Evolutionary conservation across 2,113 vertebrate species (phyloP).

Genomic region (Scolopax mira): DNA sequence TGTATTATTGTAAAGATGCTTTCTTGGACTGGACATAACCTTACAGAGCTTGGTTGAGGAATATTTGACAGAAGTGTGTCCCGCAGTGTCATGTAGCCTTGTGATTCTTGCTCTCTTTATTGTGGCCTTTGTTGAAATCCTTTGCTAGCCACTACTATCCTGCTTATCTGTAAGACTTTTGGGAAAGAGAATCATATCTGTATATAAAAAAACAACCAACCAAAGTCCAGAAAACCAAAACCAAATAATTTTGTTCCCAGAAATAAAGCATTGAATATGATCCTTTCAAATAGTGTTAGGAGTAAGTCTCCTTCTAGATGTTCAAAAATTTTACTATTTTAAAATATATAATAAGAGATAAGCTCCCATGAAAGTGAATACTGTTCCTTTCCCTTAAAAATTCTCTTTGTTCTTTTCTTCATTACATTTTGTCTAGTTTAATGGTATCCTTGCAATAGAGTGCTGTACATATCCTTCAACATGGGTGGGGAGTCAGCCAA

Average conservation of each 20-base stretch:
- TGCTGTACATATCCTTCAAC: neutral
- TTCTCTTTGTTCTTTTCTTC: neutral
- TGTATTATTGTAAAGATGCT: neutral
- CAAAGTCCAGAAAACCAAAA: neutral
- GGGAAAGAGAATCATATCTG: neutral
- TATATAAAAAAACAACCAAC: neutral
- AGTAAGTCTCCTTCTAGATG: neutral
- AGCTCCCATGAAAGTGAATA: neutral
- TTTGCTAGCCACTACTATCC: neutral
- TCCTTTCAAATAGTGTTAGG: neutral
- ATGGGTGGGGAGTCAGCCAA: conserved; percentile 41
- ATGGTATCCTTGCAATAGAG: neutral
- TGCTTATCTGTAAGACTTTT: neutral
- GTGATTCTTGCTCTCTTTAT: neutral
- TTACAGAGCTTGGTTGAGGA: neutral
- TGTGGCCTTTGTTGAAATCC: neutral
- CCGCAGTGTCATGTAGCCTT: neutral
- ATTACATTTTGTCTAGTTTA: neutral
- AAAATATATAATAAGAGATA: neutral
- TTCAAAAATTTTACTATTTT: neutral
- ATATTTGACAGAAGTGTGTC: neutral
- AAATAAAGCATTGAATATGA: neutral
- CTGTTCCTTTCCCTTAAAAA: neutral
- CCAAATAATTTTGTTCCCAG: neutral
- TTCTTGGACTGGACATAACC: neutral